A percentile compares a stretch with the other conserved stretches of the same genome.
Evolutionary conservation across 2,113 vertebrate species (phyloP).

Genomic region (Recurvirostra avosetta): DNA sequence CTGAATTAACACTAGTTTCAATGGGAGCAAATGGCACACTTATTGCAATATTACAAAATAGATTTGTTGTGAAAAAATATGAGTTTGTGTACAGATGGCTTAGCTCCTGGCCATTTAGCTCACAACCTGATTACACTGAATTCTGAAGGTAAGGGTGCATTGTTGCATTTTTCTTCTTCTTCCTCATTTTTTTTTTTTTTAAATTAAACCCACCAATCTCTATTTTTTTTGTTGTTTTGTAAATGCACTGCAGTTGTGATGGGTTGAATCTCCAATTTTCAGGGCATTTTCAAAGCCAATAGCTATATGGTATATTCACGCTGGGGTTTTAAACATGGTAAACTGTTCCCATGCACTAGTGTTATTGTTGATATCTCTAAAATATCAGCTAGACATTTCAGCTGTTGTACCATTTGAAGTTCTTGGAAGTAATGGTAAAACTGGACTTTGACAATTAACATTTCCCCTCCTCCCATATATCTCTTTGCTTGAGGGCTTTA

Average conservation of each 20-base stretch:
- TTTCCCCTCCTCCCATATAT: too few species aligned
- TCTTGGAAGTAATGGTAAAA: neutral
- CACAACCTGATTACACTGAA: neutral
- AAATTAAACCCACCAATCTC: rapidly evolving
- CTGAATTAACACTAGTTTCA: neutral
- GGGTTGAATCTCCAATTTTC: neutral
- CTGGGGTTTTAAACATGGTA: neutral
- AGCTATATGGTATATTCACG: neutral
- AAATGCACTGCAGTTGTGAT: too few species aligned
- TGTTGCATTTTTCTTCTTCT: neutral
- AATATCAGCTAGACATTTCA: neutral
- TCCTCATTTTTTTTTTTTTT: neutral
- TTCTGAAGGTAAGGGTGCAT: neutral
- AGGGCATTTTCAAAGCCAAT: neutral
- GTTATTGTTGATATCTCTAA: neutral
- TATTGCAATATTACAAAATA: neutral
- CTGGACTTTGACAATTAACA: neutral
- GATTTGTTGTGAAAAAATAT: neutral
- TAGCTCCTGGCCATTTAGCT: neutral
- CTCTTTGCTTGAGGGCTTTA: neutral
- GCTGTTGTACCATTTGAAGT: neutral
- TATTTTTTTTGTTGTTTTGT: neutral
- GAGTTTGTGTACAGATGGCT: neutral
- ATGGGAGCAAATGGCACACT: neutral
- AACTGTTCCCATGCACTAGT: neutral